These are phyloP conservation scores for Paramuricea clavata DNA, from an alignment of 92 coral and sea anemone genomes.

Conservation along the genomic window DNA sequence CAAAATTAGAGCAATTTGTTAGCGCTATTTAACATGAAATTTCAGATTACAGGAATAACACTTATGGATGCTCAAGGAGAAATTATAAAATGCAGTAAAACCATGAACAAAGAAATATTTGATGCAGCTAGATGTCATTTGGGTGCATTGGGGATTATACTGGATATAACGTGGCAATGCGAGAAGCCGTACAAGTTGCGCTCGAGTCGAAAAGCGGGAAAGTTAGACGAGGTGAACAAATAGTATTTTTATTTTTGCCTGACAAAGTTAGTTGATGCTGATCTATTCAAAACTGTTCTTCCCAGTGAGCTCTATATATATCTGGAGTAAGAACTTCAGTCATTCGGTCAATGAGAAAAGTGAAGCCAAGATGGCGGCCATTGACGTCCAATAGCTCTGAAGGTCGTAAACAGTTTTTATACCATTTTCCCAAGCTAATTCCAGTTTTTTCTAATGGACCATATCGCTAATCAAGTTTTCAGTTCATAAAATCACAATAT, in stretches of 20 bases:
- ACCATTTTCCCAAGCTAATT: too few relatives aligned
- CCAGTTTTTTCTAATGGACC: too few relatives aligned
- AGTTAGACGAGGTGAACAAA: slow-evolving; percentile 76
- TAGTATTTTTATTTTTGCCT: background rate
- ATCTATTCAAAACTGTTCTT: background rate
- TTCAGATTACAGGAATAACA: slow-evolving; percentile 81
- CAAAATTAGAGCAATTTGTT: too few relatives aligned
- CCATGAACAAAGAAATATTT: slow-evolving; percentile 79
- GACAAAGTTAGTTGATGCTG: background rate
- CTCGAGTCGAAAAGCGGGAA: slow-evolving; percentile 59
- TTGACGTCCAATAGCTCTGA: too few relatives aligned
- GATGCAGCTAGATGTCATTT: slow-evolving; percentile 78
- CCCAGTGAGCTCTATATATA: too few relatives aligned
- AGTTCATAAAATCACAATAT: too few relatives aligned
- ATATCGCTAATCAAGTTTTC: too few relatives aligned
- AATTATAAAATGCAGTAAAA: slow-evolving; percentile 76
- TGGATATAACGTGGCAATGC: slow-evolving; percentile 93
- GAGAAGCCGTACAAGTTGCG: slow-evolving; percentile 78
- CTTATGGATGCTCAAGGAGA: slow-evolving; percentile 83
- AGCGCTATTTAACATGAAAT: background rate
- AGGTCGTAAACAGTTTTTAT: too few relatives aligned
- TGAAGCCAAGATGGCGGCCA: too few relatives aligned
- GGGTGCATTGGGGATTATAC: slow-evolving; percentile 91
- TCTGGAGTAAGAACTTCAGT: too few relatives aligned
- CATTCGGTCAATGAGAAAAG: too few relatives aligned